Percentiles rank a stretch among this genome's conserved stretches.
phyloP scores from a whole-genome alignment of 92 coral and sea anemone genomes.

The Blastomussa wellsi region DNA sequence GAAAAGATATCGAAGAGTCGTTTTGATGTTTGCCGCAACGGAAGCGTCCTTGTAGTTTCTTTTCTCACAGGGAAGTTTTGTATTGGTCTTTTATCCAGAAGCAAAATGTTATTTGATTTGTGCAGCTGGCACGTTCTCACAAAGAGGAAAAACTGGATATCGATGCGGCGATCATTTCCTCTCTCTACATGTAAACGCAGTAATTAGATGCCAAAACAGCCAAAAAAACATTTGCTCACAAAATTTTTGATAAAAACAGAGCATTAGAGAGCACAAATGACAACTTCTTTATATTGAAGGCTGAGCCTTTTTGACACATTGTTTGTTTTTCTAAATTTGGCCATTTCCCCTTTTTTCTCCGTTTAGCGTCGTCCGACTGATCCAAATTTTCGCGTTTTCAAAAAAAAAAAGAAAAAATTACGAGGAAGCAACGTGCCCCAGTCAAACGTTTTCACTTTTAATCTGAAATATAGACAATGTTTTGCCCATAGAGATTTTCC shows the following conservation, averaged over 20 bases:
- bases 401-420: no score
- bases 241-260: neutral
- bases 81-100: neutral
- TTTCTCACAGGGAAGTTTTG: neutral
- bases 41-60: neutral
- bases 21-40: constrained; percentile 10
- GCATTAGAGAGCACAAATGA: neutral
- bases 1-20: neutral
- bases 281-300: neutral
- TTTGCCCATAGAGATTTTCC: no score
- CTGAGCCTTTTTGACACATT: neutral
- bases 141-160: neutral
- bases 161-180: neutral
- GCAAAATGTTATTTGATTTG: neutral
- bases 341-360: no score
- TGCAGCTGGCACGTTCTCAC: neutral
- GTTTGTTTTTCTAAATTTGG: neutral
- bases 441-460: no score
- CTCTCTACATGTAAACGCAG: neutral
- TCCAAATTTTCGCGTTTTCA: no score
- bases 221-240: neutral
- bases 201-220: neutral
- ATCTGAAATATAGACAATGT: no score
- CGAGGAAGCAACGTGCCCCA: no score
- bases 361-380: no score